Evolutionary conservation across 2,113 vertebrate species (phyloP).

Genomic region (Muntiacus reevesi): DNA sequence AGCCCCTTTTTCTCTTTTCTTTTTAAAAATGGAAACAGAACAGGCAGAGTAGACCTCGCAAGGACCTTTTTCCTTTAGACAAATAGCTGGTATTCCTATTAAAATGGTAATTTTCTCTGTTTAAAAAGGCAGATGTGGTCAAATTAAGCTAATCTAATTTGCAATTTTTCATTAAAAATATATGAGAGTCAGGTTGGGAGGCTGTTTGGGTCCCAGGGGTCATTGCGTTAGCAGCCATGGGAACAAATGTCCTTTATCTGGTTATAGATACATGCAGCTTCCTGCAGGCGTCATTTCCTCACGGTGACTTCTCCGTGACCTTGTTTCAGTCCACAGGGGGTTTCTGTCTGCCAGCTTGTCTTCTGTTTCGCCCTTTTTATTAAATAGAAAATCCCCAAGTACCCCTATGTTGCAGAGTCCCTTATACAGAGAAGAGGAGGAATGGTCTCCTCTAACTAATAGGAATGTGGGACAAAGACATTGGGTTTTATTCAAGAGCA

Average conservation of each 20-base stretch:
- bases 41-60: neutral
- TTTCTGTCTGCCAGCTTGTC: slow-evolving; percentile 55
- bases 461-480: neutral
- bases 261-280: slow-evolving; percentile 15
- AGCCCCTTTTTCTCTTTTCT: neutral
- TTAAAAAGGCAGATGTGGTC: slow-evolving; percentile 73
- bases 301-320: slow-evolving; percentile 52
- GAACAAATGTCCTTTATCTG: slow-evolving; percentile 59
- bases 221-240: neutral
- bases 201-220: slow-evolving; percentile 52
- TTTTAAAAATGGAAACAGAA: slow-evolving; percentile 34
- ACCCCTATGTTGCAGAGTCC: neutral
- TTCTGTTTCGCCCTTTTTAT: slow-evolving; percentile 58
- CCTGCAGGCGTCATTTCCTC: slow-evolving; percentile 36
- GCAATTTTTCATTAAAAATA: slow-evolving; percentile 74
- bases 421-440: slow-evolving; percentile 39
- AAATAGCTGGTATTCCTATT: slow-evolving; percentile 64
- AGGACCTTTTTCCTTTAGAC: slow-evolving; percentile 51
- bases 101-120: slow-evolving; percentile 75
- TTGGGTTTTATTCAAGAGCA: neutral
- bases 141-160: slow-evolving; percentile 75
- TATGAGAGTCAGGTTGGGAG: slow-evolving; percentile 32
- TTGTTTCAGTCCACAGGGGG: slow-evolving; percentile 47
- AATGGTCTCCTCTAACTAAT: neutral
- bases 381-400: slow-evolving; percentile 45